phyloP scores from a whole-genome alignment of 2,888 invertebrate species.

The Eudemis profundana region DNA sequence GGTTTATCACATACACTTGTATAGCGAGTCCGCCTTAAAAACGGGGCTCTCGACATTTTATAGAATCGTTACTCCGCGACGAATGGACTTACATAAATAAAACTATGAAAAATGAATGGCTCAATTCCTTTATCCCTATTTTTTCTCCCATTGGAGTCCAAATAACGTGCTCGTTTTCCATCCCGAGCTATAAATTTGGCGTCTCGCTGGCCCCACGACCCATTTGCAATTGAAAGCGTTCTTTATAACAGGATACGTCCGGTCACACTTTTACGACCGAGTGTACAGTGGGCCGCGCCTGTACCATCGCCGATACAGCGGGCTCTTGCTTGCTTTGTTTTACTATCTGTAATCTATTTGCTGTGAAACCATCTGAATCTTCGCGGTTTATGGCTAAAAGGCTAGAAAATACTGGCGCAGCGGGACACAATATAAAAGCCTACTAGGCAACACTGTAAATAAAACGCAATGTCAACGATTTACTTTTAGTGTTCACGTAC shows the following conservation, averaged over 20 bases:
- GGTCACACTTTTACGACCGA: conserved; percentile 73
- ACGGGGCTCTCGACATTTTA: conserved; percentile 58
- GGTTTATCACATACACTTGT: not conserved
- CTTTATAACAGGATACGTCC: conserved; percentile 79
- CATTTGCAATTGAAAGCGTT: conserved; percentile 83
- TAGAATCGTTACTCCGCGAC: conserved; percentile 60
- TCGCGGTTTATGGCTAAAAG: conserved; percentile 30
- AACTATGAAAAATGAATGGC: conserved; percentile 77
- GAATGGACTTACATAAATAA: conserved; percentile 76
- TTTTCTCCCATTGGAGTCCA: conserved; percentile 71
- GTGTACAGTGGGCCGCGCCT: conserved; percentile 47
- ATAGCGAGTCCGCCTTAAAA: conserved; percentile 41
- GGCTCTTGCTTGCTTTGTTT: conserved; percentile 23
- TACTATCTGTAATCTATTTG: conserved; percentile 32
- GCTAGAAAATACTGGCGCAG: not conserved
- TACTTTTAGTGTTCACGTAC: no score
- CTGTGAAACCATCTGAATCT: conserved; percentile 13
- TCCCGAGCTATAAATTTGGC: conserved; percentile 73
- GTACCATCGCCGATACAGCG: conserved; percentile 39
- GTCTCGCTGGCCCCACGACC: conserved; percentile 72
- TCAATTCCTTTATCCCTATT: conserved; percentile 74
- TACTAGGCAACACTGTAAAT: not conserved
- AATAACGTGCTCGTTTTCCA: conserved; percentile 76
- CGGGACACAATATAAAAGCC: not conserved
- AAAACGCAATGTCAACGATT: no score